Percentiles rank a stretch among this genome's conserved stretches.
phyloP scores from a whole-genome alignment of 2,888 invertebrate genomes.

The Lepidochrysops patricia region DNA sequence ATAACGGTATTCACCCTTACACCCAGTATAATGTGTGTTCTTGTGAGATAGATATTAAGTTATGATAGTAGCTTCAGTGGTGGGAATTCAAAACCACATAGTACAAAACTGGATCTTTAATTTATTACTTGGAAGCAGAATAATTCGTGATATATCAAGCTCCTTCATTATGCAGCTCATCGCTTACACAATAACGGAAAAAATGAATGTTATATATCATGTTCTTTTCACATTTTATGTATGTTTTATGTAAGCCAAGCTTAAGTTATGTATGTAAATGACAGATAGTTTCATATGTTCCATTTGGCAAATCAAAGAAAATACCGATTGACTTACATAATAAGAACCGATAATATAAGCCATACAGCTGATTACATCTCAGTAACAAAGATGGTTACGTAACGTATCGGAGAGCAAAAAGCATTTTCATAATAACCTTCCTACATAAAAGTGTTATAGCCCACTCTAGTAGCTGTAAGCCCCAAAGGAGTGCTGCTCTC shows the following conservation, averaged over 20 bases:
- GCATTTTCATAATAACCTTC: not conserved
- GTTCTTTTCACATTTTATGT: too few species aligned
- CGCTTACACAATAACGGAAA: too few species aligned
- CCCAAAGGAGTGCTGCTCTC: not conserved
- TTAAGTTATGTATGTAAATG: too few species aligned
- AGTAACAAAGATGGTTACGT: not conserved
- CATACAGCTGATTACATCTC: not conserved
- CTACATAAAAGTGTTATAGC: not conserved
- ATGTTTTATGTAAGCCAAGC: not conserved
- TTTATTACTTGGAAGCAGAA: too few species aligned
- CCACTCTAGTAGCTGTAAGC: not conserved
- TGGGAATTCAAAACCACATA: too few species aligned
- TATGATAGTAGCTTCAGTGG: too few species aligned
- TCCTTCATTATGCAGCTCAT: too few species aligned
- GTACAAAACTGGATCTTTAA: too few species aligned
- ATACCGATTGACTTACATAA: not conserved
- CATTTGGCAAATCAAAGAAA: not conserved
- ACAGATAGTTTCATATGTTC: not conserved
- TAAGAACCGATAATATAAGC: not conserved
- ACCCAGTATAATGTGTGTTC: too few species aligned
- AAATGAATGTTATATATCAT: not conserved
- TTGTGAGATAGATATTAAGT: too few species aligned
- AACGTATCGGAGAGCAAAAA: not conserved
- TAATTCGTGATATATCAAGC: too few species aligned
- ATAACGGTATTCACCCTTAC: too few species aligned